Conservation (phyloP, 2,888 invertebrate species). For the Patella depressa region DNA sequence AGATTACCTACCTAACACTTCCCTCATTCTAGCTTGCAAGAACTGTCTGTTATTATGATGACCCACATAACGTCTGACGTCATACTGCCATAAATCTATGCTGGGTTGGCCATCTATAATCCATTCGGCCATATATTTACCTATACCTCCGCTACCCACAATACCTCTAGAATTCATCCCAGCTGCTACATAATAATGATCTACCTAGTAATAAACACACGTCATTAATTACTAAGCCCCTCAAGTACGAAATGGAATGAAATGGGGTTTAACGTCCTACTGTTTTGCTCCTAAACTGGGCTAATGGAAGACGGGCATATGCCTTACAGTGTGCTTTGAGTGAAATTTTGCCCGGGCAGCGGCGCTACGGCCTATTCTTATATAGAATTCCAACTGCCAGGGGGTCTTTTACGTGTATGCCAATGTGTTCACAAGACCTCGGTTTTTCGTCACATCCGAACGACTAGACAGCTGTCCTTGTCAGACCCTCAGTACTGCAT, state of each 20-base stretch:
- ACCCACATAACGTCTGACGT: conserved; percentile 81
- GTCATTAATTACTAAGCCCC: not conserved
- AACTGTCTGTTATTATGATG: conserved; percentile 96
- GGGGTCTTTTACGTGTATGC: too few relatives aligned
- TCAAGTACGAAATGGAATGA: not conserved
- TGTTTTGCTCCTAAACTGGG: too few relatives aligned
- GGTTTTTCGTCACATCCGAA: too few relatives aligned
- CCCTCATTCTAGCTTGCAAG: conserved; percentile 89
- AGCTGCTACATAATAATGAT: conserved; percentile 91
- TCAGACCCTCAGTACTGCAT: too few relatives aligned
- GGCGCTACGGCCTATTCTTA: too few relatives aligned
- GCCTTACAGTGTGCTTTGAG: too few relatives aligned
- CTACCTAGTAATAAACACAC: conserved; percentile 75
- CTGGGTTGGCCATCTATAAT: conserved; percentile 86
- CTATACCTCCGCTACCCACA: conserved; percentile 95
- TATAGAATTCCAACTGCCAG: too few relatives aligned
- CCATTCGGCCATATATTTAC: conserved; percentile 88
- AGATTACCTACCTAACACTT: conserved; percentile 83
- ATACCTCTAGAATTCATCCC: conserved; percentile 98
- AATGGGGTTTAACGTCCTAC: not conserved
- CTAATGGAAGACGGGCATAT: too few relatives aligned
- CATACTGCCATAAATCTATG: conserved; percentile 89
- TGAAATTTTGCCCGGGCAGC: too few relatives aligned
- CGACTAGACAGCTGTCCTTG: too few relatives aligned
- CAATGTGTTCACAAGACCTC: too few relatives aligned